Evolutionary conservation across 2,888 invertebrate genomes (phyloP).

Genomic region (Caenorhabditis auriculariae): DNA sequence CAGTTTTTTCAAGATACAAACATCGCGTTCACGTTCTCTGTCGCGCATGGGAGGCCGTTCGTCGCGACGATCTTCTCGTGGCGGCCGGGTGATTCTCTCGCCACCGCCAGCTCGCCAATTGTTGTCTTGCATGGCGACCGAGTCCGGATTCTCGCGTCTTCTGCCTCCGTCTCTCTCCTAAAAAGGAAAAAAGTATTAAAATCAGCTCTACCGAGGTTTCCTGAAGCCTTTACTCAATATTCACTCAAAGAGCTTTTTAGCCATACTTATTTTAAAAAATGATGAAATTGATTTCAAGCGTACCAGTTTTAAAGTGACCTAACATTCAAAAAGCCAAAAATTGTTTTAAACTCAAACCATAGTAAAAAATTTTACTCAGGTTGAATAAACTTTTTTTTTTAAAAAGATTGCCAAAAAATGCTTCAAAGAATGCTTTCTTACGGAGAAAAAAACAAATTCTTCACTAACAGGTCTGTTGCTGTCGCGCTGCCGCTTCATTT

Average conservation of each 20-base stretch:
- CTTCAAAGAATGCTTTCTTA: neutral
- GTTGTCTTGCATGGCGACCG: slow-evolving; percentile 32
- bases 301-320: neutral
- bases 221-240: neutral
- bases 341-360: too few species aligned
- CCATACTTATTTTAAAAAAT: too few species aligned
- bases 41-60: slow-evolving; percentile 8
- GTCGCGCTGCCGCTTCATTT: slow-evolving; percentile 24
- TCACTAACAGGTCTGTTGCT: slow-evolving; percentile 9
- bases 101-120: slow-evolving; percentile 30
- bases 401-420: too few species aligned
- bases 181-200: neutral
- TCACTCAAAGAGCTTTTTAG: neutral
- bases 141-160: slow-evolving; percentile 23
- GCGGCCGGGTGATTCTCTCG: slow-evolving; percentile 4
- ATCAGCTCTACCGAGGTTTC: neutral
- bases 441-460: neutral
- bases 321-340: too few species aligned
- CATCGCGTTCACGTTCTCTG: too few species aligned
- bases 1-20: too few species aligned
- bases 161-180: slow-evolving; percentile 3
- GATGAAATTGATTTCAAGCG: neutral
- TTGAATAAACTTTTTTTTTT: too few species aligned
- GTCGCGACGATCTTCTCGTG: slow-evolving; percentile 11
- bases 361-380: too few species aligned